phyloP scores from a whole-genome alignment of 2,888 invertebrate species.

The Eupithecia inturbata region DNA sequence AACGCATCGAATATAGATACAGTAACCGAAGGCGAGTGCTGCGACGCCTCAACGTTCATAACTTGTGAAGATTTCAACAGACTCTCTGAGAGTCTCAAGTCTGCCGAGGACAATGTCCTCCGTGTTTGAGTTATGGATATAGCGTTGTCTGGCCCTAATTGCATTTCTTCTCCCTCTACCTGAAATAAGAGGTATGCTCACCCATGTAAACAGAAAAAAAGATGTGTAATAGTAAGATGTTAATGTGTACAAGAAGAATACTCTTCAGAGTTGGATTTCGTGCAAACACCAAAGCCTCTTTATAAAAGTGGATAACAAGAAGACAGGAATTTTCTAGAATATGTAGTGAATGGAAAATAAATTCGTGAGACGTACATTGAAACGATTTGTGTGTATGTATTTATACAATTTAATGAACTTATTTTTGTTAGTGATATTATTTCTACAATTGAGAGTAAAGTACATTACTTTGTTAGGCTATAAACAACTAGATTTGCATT shows the following conservation, averaged over 20 bases:
- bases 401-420: slow-evolving; percentile 66
- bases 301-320: slow-evolving; percentile 71
- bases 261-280: slow-evolving; percentile 55
- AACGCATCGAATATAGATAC: slow-evolving; percentile 85
- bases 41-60: slow-evolving; percentile 83
- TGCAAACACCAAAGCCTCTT: slow-evolving; percentile 83
- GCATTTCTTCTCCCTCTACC: slow-evolving; percentile 83
- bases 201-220: slow-evolving; percentile 77
- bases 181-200: slow-evolving; percentile 84
- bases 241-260: slow-evolving; percentile 46
- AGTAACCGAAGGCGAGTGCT: slow-evolving; percentile 83
- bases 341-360: slow-evolving; percentile 48
- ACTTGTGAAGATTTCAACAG: slow-evolving; percentile 75
- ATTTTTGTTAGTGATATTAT: slow-evolving; percentile 59
- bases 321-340: slow-evolving; percentile 47
- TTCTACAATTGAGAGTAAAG: slow-evolving; percentile 54
- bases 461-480: slow-evolving; percentile 54
- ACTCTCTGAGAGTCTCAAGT: slow-evolving; percentile 80
- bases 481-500: slow-evolving; percentile 48
- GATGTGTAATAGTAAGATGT: slow-evolving; percentile 47
- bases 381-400: slow-evolving; percentile 62
- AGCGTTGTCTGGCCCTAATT: slow-evolving; percentile 80
- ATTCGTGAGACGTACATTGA: slow-evolving; percentile 56
- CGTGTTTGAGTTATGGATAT: slow-evolving; percentile 81
- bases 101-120: slow-evolving; percentile 78